Evolutionary conservation across 2,888 invertebrate genomes (phyloP), one percentile per base, ranked within the genome.

Genomic region (Portevinia maculata): DNA sequence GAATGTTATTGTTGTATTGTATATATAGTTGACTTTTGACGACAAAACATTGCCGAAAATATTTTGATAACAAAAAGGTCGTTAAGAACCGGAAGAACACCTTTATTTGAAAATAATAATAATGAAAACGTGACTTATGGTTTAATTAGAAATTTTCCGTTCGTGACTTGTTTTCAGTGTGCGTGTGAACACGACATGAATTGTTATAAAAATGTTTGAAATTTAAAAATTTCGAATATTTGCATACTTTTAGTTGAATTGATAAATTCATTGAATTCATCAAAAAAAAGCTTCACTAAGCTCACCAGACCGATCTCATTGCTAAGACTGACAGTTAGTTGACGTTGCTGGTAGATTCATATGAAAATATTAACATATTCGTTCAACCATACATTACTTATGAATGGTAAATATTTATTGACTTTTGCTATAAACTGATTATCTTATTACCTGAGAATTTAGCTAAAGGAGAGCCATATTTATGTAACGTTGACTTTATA

Each of bases 161-260:
- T n/a, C 17, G 24, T 32, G n/a, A 28, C 17, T 4, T 9, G 39
- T 17, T 24, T 8, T 21, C 6, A 19, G 11, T 1, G 21, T 34
- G 19, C 17, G 39, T 59, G 62, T 53, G 37, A 46, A 39, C 19
- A 44, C 9, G 8, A 11, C 44, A 19, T 32, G 32, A 44, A 34
- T 53, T 39, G 46, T 39, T 3, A 2, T 55, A 55, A n/a, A n/a
- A n/a, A n/a, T n/a, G n/a, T n/a, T n/a, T n/a, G n/a, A n/a, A n/a
- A n/a, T n/a, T n/a, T n/a, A n/a, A n/a, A n/a, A n/a, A n/a, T n/a
- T n/a, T n/a, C n/a, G n/a, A 11, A 39, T 11, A 37, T 57, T 71
- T 70, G 81, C 81, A 81, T 81, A 81, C 76, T 65, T 48, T 65
- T 55, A 81, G 81, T 15, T 4, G 28, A 28, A 37, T 55, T 37